Base-by-base conservation (phyloP, 1,140 invertebrate genomes). In the Zaprionus gabonicus region DNA sequence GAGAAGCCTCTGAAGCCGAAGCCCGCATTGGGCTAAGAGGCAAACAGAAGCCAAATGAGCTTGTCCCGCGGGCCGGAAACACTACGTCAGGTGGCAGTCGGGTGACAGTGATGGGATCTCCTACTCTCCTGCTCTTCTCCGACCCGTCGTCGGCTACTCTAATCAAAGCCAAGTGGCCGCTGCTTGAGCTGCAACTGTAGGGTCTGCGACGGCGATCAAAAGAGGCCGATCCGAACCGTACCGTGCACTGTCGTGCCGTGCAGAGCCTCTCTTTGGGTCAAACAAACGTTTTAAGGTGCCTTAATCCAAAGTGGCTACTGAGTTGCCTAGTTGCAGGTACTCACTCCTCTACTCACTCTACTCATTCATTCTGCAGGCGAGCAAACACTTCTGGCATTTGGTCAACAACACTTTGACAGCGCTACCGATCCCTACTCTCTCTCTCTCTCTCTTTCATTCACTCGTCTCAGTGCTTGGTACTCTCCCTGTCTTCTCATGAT, bases 41-140 rank as follows among this genome's bases (percentile, higher is more conserved):
- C 84, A 90, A 91, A 90, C 85, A 90, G 85, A 91, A 90, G 85
- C 85, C 86, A 90, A 90, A 90, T 84, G 85, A 90, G 85, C 85
- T 91, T 90, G 85, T 90, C 72, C 28, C 59, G 57, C 68, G 68
- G 55, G 60, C 81, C 80, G 80, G 81, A 82, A 82, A 79, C 76
- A 53, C n/a, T 7, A 9, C 41, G 41, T 17, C 41, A 46, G 41
- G 41, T 46, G 36, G 56, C n/a, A 46, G 41, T 55, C 25, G 20
- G 44, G n/a, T 41, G 41, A 51, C 56, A 49, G 5, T 36, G 36
- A n/a, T n/a, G 46, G 15, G 20, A 27, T 28, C 23, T 69, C 27
- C 28, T 36, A 31, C 28, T 31, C 28, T 31, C 6, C 0, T 3
- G 57, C 44, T 20, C 15, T n/a, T 20, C 25, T 10, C 31, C 31